Conservation (phyloP, 35 echinoderm and acorn worm genomes). For the Ptychodera flava region DNA sequence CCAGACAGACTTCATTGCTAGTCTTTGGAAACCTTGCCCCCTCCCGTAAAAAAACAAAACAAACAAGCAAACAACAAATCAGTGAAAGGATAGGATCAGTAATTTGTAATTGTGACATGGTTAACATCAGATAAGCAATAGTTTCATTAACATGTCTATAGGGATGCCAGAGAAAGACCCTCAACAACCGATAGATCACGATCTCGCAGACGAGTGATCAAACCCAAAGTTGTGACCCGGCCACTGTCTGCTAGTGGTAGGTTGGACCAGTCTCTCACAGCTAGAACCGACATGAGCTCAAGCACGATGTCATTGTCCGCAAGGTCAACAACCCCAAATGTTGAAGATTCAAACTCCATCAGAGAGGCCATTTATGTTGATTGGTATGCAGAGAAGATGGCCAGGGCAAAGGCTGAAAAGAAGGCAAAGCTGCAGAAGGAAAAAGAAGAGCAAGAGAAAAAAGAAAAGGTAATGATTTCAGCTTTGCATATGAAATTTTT, state of each 20-base stretch:
- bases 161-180: not conserved
- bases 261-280: not conserved
- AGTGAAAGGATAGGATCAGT: no score
- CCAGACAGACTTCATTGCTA: no score
- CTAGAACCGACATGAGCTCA: not conserved
- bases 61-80: no score
- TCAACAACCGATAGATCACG: not conserved
- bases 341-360: not conserved
- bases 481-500: no score
- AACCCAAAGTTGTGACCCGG: not conserved
- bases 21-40: no score
- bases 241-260: not conserved
- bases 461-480: constrained; percentile 1
- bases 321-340: not conserved
- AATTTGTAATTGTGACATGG: no score
- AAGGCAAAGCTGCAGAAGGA: not conserved
- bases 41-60: no score
- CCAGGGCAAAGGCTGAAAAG: not conserved
- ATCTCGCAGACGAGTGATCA: not conserved
- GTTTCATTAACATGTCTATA: no score
- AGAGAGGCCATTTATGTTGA: not conserved
- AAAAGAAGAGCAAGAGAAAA: not conserved
- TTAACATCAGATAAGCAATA: no score
- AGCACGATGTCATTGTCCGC: not conserved
- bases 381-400: not conserved